Evolutionary conservation across 1,140 invertebrate genomes (phyloP).

Genomic region (Palaemon carinicauda): DNA sequence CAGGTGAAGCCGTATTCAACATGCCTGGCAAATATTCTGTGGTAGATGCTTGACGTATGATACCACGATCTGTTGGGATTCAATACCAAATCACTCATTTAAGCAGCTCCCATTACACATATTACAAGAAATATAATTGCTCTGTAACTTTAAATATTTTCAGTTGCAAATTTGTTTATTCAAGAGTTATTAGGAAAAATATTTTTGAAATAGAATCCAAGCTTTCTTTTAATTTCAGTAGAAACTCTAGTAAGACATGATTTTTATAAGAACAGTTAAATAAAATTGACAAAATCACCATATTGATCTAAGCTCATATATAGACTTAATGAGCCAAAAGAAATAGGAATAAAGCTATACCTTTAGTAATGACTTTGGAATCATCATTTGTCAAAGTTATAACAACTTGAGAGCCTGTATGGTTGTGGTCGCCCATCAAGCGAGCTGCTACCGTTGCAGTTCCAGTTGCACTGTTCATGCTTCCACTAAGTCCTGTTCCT

Average conservation of each 20-base stretch:
- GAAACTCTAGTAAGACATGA: too few species aligned
- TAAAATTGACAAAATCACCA: too few species aligned
- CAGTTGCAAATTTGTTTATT: neutral
- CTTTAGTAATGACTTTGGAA: constrained; percentile 18
- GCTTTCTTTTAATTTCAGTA: too few species aligned
- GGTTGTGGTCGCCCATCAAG: constrained; percentile 15
- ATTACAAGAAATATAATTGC: too few species aligned
- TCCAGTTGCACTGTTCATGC: constrained; percentile 13
- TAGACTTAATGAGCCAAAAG: neutral
- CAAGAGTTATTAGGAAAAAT: neutral
- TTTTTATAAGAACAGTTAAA: too few species aligned
- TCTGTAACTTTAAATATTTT: too few species aligned
- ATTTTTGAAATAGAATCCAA: too few species aligned
- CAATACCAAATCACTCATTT: neutral
- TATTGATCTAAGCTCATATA: neutral
- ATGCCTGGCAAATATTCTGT: constrained; percentile 91
- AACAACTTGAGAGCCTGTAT: constrained; percentile 27
- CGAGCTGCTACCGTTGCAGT: constrained; percentile 21
- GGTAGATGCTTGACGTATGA: constrained; percentile 75
- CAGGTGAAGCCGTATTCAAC: constrained; percentile 82
- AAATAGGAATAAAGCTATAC: neutral
- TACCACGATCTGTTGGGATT: constrained; percentile 23
- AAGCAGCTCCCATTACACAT: too few species aligned
- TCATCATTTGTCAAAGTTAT: constrained; percentile 42
- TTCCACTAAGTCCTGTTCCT: constrained; percentile 37